Conservation (phyloP, 2,113 vertebrate genomes). For the Psittacula cyanocephala region DNA sequence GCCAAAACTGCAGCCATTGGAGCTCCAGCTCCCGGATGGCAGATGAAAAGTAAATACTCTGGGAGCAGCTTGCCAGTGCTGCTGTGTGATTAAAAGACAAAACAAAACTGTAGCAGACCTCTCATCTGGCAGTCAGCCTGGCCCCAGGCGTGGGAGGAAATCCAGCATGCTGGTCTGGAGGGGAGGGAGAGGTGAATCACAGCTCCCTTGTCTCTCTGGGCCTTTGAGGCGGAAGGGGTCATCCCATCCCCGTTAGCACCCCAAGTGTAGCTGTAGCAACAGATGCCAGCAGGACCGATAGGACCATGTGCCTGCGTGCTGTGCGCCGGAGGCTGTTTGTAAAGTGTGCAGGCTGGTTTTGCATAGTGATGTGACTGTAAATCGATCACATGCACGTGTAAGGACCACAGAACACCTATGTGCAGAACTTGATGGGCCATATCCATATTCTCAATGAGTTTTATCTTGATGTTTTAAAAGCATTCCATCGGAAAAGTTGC, state of each 20-base stretch:
- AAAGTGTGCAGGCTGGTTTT: background rate
- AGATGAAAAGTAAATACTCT: conserved; percentile 36
- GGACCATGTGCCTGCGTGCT: background rate
- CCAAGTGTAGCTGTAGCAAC: background rate
- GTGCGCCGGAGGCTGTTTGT: background rate
- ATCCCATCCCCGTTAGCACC: background rate
- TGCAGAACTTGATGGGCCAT: background rate
- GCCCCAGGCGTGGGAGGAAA: conserved; percentile 14
- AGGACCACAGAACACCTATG: background rate
- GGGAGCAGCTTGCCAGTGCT: conserved; percentile 19
- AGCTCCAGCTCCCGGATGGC: background rate
- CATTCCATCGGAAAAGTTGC: background rate
- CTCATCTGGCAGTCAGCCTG: conserved; percentile 31
- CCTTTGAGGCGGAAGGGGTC: background rate
- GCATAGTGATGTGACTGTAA: background rate
- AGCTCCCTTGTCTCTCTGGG: background rate
- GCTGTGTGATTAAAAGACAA: conserved; percentile 31
- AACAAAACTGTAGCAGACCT: conserved; percentile 22
- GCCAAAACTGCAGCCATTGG: conserved; percentile 9
- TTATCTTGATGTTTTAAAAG: background rate
- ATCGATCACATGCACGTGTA: accelerated
- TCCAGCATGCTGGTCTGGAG: conserved; percentile 7
- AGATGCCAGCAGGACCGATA: background rate
- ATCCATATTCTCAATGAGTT: background rate
- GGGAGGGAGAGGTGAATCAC: background rate